phyloP scores from a whole-genome alignment of 2,888 invertebrate genomes.

The Pyrocoelia pectoralis region DNA sequence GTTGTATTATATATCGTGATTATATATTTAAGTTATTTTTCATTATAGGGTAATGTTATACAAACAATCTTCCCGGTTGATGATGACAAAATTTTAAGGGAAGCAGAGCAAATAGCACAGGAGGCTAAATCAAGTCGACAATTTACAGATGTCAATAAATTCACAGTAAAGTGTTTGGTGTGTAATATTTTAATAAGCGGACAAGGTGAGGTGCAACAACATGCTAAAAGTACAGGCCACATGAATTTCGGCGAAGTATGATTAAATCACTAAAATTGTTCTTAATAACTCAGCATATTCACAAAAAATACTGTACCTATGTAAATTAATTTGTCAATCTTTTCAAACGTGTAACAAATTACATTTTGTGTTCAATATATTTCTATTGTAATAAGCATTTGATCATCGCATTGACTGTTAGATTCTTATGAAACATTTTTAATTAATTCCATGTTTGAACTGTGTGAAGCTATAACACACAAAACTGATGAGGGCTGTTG shows the following conservation, averaged over 20 bases:
- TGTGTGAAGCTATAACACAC: too few relatives aligned
- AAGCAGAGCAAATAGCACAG: conserved; percentile 84
- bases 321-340: too few relatives aligned
- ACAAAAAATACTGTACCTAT: too few relatives aligned
- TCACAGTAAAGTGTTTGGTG: conserved; percentile 83
- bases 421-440: too few relatives aligned
- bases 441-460: too few relatives aligned
- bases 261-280: background rate
- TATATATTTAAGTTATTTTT: background rate
- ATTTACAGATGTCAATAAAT: conserved; percentile 89
- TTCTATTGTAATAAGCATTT: too few relatives aligned
- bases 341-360: too few relatives aligned
- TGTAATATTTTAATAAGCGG: conserved; percentile 82
- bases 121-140: conserved; percentile 91
- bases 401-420: too few relatives aligned
- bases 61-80: conserved; percentile 83
- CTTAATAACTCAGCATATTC: too few relatives aligned
- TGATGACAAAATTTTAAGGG: conserved; percentile 74
- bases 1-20: background rate
- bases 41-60: conserved; percentile 72
- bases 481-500: too few relatives aligned
- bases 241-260: conserved; percentile 81
- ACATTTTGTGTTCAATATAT: too few relatives aligned
- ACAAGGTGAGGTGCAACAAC: conserved; percentile 82
- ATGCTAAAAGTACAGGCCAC: conserved; percentile 87